Evolutionary conservation across 2,888 invertebrate species (phyloP).

Genomic region (Ditula angustiorana): DNA sequence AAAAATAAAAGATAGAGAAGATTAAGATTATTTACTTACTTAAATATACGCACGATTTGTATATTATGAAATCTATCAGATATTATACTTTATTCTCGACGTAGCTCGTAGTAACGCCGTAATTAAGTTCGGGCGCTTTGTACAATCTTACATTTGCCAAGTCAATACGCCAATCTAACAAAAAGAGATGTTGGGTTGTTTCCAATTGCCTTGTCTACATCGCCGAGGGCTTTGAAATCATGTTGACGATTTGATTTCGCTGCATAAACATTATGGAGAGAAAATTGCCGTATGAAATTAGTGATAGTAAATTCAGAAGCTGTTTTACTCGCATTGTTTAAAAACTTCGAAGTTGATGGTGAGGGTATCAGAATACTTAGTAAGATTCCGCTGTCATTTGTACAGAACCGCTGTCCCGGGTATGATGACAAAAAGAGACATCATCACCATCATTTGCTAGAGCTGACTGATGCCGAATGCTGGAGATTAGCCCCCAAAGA

Average conservation of each 20-base stretch:
- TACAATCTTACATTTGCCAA: slow-evolving; percentile 2
- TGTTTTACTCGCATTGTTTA: too few relatives aligned
- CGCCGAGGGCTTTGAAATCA: not conserved
- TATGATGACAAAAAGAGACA: too few relatives aligned
- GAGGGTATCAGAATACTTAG: too few relatives aligned
- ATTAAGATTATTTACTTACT: too few relatives aligned
- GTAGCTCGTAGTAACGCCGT: not conserved
- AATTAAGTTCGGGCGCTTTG: slow-evolving; percentile 2
- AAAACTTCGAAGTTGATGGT: too few relatives aligned
- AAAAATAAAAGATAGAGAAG: too few relatives aligned
- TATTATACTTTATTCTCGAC: not conserved
- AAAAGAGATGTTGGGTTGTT: slow-evolving; percentile 1
- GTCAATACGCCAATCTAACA: slow-evolving; percentile 12
- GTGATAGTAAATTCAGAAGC: not conserved
- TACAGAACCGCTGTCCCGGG: too few relatives aligned
- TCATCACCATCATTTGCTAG: too few relatives aligned
- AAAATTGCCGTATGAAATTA: not conserved
- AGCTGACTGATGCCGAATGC: too few relatives aligned
- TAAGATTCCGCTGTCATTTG: too few relatives aligned
- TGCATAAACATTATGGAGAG: not conserved
- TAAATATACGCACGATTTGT: too few relatives aligned
- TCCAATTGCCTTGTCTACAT: not conserved
- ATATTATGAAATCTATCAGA: not conserved
- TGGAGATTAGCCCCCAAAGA: too few relatives aligned
- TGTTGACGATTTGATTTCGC: not conserved